A percentile compares a stretch with the other conserved stretches of the same genome.
These are phyloP conservation scores for Okamejei kenojei DNA, from an alignment of 2,797 vertebrate genomes.

Conservation along the genomic window DNA sequence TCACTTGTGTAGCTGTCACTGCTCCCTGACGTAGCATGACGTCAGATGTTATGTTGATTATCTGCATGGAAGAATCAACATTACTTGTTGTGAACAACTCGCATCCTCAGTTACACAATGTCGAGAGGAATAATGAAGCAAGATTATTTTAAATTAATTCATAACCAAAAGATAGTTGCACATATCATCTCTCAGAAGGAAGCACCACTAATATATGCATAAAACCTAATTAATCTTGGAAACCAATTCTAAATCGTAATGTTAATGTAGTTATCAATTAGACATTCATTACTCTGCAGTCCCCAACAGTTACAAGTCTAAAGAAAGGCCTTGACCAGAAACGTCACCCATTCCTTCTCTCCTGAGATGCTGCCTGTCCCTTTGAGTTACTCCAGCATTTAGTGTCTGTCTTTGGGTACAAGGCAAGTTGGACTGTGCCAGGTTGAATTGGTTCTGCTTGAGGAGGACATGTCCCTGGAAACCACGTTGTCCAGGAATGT, in stretches of 20 bases:
- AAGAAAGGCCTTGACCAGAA: too few species aligned
- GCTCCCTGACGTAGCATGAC: background rate
- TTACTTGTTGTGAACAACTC: background rate
- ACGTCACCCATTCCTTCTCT: too few species aligned
- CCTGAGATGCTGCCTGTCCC: too few species aligned
- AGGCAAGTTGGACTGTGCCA: background rate
- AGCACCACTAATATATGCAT: background rate
- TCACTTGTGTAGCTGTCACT: background rate
- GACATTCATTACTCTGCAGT: background rate
- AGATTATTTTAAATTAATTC: background rate
- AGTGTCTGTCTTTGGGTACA: too few species aligned
- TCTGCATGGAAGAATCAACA: background rate
- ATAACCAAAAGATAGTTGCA: background rate
- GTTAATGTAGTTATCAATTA: background rate
- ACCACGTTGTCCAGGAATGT: background rate
- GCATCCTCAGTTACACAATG: background rate
- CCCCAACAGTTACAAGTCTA: background rate
- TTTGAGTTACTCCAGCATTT: too few species aligned
- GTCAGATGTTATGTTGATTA: background rate
- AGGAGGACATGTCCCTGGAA: background rate
- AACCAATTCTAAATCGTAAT: background rate
- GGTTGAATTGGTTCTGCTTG: background rate
- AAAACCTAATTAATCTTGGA: background rate
- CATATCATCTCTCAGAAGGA: background rate
- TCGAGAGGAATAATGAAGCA: background rate